These are phyloP conservation scores for Napeogenes sylphis DNA, from an alignment of 2,888 invertebrate species.

Conservation along the genomic window DNA sequence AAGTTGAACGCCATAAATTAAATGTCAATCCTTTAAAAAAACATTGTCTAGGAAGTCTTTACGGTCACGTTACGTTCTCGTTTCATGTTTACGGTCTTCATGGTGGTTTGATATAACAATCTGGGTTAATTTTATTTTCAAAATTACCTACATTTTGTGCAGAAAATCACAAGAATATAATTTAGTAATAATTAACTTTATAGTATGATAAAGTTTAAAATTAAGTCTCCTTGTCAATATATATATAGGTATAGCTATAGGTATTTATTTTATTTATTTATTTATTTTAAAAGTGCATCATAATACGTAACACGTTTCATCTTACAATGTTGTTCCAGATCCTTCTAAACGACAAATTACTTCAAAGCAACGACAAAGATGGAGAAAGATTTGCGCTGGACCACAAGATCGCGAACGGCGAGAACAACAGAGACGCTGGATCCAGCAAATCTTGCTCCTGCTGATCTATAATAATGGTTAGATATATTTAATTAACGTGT, in stretches of 20 bases:
- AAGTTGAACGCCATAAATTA: not conserved
- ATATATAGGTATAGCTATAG: too few relatives aligned
- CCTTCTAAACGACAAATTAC: slow-evolving; percentile 86
- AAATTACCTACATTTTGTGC: too few relatives aligned
- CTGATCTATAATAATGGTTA: slow-evolving; percentile 60
- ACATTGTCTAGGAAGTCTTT: not conserved
- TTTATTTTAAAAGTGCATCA: too few relatives aligned
- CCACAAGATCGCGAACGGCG: slow-evolving; percentile 72
- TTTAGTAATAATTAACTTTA: too few relatives aligned
- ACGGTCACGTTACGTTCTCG: too few relatives aligned
- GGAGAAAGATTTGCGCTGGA: slow-evolving; percentile 83
- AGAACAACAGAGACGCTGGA: slow-evolving; percentile 59
- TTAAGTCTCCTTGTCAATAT: too few relatives aligned
- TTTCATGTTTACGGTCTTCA: not conserved
- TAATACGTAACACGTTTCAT: too few relatives aligned
- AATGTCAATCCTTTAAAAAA: not conserved
- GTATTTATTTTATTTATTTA: too few relatives aligned
- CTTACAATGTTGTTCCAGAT: slow-evolving; percentile 73
- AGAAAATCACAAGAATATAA: too few relatives aligned
- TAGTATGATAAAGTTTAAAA: too few relatives aligned
- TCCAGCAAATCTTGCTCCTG: slow-evolving; percentile 77
- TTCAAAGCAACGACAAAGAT: slow-evolving; percentile 83
- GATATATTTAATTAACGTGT: slow-evolving; percentile 2
- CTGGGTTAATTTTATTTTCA: too few relatives aligned
- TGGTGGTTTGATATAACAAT: not conserved